Evolutionary conservation across 2,113 vertebrate species (phyloP).

Genomic region (Machaerirhynchus nigripectus): DNA sequence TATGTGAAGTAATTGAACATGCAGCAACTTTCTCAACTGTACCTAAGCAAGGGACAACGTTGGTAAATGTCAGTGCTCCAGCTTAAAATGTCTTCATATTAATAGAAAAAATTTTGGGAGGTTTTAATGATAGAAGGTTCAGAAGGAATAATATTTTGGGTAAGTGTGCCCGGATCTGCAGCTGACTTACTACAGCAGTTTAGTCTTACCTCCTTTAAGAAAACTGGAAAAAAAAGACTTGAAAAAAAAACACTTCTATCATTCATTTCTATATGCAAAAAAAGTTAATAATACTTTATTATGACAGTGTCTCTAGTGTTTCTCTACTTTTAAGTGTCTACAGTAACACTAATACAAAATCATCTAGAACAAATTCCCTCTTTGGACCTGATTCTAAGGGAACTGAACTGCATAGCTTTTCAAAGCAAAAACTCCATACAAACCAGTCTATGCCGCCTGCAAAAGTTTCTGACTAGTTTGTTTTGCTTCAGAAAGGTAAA

Average conservation of each 20-base stretch:
- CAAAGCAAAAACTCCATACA: not conserved
- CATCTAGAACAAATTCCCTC: not conserved
- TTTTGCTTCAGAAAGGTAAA: not conserved
- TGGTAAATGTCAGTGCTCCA: not conserved
- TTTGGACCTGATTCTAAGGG: not conserved
- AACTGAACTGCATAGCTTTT: not conserved
- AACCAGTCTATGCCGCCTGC: not conserved
- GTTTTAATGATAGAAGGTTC: not conserved
- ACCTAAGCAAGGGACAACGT: not conserved
- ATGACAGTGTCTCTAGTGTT: not conserved
- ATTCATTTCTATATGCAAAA: too few relatives aligned
- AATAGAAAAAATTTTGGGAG: not conserved
- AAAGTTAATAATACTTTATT: too few relatives aligned
- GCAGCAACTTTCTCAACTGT: constrained; percentile 2
- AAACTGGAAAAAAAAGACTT: not conserved
- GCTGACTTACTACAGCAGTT: not conserved
- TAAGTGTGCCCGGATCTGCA: not conserved
- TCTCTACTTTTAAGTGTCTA: not conserved
- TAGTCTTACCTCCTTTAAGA: not conserved
- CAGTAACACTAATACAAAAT: not conserved
- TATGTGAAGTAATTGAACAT: constrained; percentile 19
- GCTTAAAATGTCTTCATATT: not conserved
- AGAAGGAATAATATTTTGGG: not conserved
- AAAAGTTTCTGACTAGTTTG: not conserved
- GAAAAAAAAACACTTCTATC: not conserved